Evolutionary conservation across 2,113 vertebrate species (phyloP).

Genomic region (Nothocercus julius): DNA sequence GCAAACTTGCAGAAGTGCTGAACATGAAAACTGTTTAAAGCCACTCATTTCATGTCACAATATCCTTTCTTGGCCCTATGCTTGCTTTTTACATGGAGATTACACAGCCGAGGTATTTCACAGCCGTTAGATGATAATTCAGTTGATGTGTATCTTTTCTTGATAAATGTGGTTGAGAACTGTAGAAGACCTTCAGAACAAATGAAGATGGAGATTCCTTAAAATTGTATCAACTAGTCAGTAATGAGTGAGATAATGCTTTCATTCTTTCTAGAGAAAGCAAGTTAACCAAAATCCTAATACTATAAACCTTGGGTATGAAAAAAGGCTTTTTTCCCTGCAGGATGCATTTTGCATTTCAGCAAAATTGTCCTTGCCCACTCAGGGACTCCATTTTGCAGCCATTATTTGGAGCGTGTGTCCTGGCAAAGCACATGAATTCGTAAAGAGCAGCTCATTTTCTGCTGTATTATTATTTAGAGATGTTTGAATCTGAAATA

Average conservation of each 20-base stretch:
- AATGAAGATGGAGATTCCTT: not conserved
- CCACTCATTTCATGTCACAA: no score
- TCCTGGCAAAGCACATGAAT: not conserved
- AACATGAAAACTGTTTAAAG: not conserved
- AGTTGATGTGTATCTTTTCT: not conserved
- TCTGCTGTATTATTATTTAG: not conserved
- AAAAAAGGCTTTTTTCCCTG: rapidly evolving
- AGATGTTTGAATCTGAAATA: not conserved
- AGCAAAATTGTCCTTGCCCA: not conserved
- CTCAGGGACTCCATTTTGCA: not conserved
- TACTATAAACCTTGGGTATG: not conserved
- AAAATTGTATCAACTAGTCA: no score
- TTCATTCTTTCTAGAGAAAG: not conserved
- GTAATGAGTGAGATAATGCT: not conserved
- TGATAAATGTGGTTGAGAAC: not conserved
- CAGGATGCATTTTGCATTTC: not conserved
- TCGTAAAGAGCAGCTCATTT: not conserved
- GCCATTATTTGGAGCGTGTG: not conserved
- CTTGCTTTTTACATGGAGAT: not conserved
- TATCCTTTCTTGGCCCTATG: not conserved
- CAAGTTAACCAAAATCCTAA: not conserved
- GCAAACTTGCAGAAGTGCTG: not conserved
- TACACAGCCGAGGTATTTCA: not conserved
- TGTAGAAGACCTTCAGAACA: not conserved
- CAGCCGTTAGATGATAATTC: not conserved